Base-by-base conservation (phyloP, 2,113 vertebrate species). In the Myrmecobius fasciatus region DNA sequence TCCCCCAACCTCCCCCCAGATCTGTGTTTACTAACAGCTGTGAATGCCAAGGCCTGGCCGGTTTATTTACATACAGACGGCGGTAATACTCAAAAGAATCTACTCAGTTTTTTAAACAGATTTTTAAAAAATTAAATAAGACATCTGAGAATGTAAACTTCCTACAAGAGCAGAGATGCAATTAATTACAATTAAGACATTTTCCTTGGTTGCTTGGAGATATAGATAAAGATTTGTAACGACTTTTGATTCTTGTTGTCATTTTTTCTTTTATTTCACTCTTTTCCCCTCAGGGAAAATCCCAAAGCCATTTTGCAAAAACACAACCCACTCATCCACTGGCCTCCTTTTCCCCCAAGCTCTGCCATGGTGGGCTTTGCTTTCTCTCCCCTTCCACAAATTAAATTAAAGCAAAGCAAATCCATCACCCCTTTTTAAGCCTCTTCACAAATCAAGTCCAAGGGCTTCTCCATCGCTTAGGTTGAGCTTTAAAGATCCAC, bases 261-360 rank as follows among this genome's bases (percentile, higher is more conserved):
- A 7, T 48, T 67, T 60, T n/a, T 83, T 83, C 67, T 83, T 83
- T 25, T 48, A 14, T 53, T 90, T 89, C 53, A 60, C n/a, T 54
- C 43, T 53, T 92, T 88, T 56, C 75, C 75, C 8, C 51, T 88
- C 91, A 90, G 89, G 91, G 91, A 56, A 75, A 92, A 36, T 31
- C 28, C 54, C 46, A 10, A 36, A 67, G 91, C 91, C 47, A 67
- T 51, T 31, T 46, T 36, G n/a, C 36, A 89, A 20, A 52, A 47
- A 12, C 43, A 52, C 89, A 90, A 90, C 12, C 48, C 89, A 49
- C 89, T 26, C 89, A 49, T 28, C 89, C 89, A 47, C 46, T 83
- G n/a, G 67, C 67, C 67, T 43, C n/a, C 17, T 20, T 43, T 83
- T 24, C 24, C 67, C 67, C 67, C n/a, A 83, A 83, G 36, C 67